Evolutionary conservation across 1,140 invertebrate genomes (phyloP), one percentile per base, ranked within the genome.

Genomic region (Branchinecta lindahli): DNA sequence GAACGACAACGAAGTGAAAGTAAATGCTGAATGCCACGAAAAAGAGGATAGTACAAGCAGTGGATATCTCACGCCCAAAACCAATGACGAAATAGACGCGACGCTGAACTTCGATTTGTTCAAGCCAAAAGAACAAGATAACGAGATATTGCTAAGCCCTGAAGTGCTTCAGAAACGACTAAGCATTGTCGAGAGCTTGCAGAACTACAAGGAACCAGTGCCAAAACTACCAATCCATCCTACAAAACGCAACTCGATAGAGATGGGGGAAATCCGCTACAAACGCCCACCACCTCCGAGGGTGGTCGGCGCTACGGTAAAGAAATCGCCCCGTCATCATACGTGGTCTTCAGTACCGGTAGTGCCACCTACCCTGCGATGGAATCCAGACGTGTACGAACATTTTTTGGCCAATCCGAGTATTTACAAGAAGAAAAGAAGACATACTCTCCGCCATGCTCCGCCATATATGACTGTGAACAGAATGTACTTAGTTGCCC

Each of bases 51-150:
- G 44, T 45, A 69, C 68, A 20, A 69, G 68, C 68, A 69, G 45
- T 45, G 45, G 68, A 4, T 69, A 69, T 10, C 46, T 69, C 10
- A 69, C 68, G 7, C 68, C 68, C 21, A 69, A 66, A 15, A 46
- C 45, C 0, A 47, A 69, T 45, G 10, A 15, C 46, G n/a, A 45
- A 47, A 10, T 46, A 33, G 21, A 15, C 21, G 44, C 44, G 20
- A 46, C 9, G 21, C 46, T 47, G 15, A 20, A 20, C 68, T 61
- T 15, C 18, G 52, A 61, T 20, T 20, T 61, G 12, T 61, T 61
- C 18, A 61, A 61, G 52, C 52, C 52, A 6, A 61, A 61, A 61
- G 52, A 61, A 6, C 12, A 61, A 61, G 12, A 15, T 4, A 20
- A 61, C 4, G 52, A 61, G 18, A 61, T 15, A 12, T 4, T 61